Evolutionary conservation across 2,888 invertebrate genomes (phyloP).

Genomic region (Selenia dentaria): DNA sequence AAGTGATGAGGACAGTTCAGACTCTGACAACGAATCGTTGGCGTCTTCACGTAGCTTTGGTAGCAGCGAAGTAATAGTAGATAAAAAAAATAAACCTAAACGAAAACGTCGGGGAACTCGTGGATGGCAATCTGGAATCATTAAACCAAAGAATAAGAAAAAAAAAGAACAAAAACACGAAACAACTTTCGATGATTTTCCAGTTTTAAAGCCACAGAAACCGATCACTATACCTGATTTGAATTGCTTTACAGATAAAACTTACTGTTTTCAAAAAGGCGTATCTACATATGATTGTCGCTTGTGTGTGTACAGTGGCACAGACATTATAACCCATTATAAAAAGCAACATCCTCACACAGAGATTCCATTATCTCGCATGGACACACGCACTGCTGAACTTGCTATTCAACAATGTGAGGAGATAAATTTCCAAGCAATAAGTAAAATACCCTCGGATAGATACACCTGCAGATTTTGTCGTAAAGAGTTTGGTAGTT

Average conservation of each 20-base stretch:
- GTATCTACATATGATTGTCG: conserved; percentile 80
- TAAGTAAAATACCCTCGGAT: conserved; percentile 59
- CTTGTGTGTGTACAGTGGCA: conserved; percentile 84
- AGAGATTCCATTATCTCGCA: conserved; percentile 87
- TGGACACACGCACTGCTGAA: conserved; percentile 78
- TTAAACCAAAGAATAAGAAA: conserved; percentile 63
- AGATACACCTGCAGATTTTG: conserved; percentile 74
- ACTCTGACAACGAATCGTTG: conserved; percentile 62
- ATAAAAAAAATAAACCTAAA: conserved; percentile 61
- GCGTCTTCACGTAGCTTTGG: conserved; percentile 59
- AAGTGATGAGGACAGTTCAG: conserved; percentile 53
- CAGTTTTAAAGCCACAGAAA: conserved; percentile 22
- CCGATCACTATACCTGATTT: conserved; percentile 45
- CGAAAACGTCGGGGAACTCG: conserved; percentile 48
- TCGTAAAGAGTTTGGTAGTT: conserved; percentile 59
- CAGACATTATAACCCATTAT: conserved; percentile 87
- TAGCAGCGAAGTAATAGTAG: conserved; percentile 55
- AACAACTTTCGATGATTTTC: conserved; percentile 14
- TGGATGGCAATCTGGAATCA: conserved; percentile 68
- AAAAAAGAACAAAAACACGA: conserved; percentile 48
- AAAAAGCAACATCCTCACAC: conserved; percentile 85
- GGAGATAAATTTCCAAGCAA: conserved; percentile 59
- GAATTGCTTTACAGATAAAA: conserved; percentile 67
- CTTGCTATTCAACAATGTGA: conserved; percentile 83
- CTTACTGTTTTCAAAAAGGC: conserved; percentile 69